Conservation (phyloP, 2,888 invertebrate species). For the Elaeidobius kamerunicus region DNA sequence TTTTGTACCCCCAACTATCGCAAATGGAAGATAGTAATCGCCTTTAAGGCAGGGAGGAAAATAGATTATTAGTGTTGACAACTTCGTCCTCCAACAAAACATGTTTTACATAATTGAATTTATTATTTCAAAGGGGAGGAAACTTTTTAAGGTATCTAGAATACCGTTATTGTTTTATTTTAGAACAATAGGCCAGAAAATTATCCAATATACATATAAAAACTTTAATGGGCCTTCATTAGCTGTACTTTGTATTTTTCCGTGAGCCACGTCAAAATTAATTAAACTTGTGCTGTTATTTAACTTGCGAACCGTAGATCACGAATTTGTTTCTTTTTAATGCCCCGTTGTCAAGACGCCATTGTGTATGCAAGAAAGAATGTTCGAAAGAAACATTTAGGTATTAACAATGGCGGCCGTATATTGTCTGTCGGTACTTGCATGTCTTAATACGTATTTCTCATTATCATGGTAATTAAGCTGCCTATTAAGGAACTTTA, state of each 20-base stretch:
- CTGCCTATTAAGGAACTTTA: slow-evolving; percentile 2
- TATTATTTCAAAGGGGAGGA: too few relatives aligned
- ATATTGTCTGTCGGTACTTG: slow-evolving; percentile 14
- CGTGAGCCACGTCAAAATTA: slow-evolving; percentile 23
- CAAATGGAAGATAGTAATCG: slow-evolving; percentile 23
- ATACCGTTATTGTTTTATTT: too few relatives aligned
- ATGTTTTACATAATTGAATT: too few relatives aligned
- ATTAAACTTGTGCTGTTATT: slow-evolving; percentile 18
- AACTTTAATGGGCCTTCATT: slow-evolving; percentile 11
- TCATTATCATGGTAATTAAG: slow-evolving; percentile 22
- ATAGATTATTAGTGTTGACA: slow-evolving; percentile 21
- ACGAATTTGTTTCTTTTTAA: slow-evolving; percentile 21
- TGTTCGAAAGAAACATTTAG: slow-evolving; percentile 23
- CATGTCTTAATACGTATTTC: slow-evolving; percentile 21
- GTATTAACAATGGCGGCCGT: slow-evolving; percentile 18
- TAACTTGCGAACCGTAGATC: slow-evolving; percentile 17
- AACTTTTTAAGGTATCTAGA: too few relatives aligned
- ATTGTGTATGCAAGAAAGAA: slow-evolving; percentile 19
- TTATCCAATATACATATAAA: too few relatives aligned
- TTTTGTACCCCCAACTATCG: slow-evolving; percentile 19
- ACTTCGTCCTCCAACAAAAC: neutral
- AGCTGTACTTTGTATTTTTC: slow-evolving; percentile 17
- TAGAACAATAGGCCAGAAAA: too few relatives aligned
- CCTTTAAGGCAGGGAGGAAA: slow-evolving; percentile 12
- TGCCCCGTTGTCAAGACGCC: slow-evolving; percentile 16